Percentiles rank a stretch among this genome's conserved stretches.
Evolutionary conservation across 1,140 invertebrate species (phyloP).

Genomic region (Microplitis mediator): DNA sequence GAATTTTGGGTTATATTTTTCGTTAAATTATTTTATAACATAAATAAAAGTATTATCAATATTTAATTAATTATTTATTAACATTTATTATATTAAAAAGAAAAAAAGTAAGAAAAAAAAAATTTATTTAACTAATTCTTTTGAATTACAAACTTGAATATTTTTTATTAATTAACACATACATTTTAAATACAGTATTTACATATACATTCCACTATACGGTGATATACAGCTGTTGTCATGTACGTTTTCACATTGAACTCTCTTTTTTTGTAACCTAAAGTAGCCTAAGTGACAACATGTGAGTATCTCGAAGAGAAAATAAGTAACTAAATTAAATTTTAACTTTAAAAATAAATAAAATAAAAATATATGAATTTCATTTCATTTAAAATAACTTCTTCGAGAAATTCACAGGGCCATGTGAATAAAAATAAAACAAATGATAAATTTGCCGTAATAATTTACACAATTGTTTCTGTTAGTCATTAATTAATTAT

Average conservation of each 20-base stretch:
- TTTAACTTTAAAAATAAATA: background rate
- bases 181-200: constrained; percentile 9
- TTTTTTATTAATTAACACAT: background rate
- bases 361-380: background rate
- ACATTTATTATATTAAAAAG: no score
- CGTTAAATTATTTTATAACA: background rate
- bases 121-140: constrained; percentile 11
- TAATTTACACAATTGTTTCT: constrained; percentile 44
- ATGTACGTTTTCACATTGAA: constrained; percentile 28
- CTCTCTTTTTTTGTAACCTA: constrained; percentile 27
- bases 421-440: constrained; percentile 26
- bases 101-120: background rate
- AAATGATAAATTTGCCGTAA: constrained; percentile 34
- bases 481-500: constrained; percentile 39
- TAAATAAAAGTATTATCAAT: no score
- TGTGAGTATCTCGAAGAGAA: constrained; percentile 26
- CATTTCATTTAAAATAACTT: background rate
- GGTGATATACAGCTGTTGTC: background rate
- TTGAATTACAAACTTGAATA: background rate
- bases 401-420: constrained; percentile 25
- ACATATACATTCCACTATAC: constrained; percentile 17
- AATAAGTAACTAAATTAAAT: background rate
- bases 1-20: no score
- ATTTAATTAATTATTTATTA: no score
- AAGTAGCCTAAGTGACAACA: constrained; percentile 34